phyloP scores from a whole-genome alignment of 1,140 invertebrate species.

The Ruditapes philippinarum region DNA sequence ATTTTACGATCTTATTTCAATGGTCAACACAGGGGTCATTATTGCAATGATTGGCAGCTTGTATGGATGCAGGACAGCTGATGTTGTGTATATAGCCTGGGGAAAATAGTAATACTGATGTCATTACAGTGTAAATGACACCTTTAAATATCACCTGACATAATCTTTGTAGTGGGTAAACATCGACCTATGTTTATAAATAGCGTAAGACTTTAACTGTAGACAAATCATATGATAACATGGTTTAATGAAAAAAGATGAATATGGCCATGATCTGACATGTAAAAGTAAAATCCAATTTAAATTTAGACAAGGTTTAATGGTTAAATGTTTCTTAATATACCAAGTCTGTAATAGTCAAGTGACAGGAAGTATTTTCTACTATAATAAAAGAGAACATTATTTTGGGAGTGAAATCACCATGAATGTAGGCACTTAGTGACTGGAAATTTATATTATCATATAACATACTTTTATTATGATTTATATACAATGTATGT shows the following conservation, averaged over 20 bases:
- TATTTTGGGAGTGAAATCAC: too few relatives aligned
- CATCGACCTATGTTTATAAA: constrained; percentile 1
- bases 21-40: neutral
- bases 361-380: too few relatives aligned
- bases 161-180: neutral
- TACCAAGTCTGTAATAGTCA: too few relatives aligned
- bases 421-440: too few relatives aligned
- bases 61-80: neutral
- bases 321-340: too few relatives aligned
- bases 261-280: neutral
- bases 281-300: too few relatives aligned
- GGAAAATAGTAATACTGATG: neutral
- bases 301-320: too few relatives aligned
- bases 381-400: too few relatives aligned
- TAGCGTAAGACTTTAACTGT: constrained; percentile 6
- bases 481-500: too few relatives aligned
- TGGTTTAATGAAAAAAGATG: neutral
- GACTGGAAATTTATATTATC: too few relatives aligned
- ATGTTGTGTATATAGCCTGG: neutral
- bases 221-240: neutral
- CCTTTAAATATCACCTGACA: constrained; percentile 34
- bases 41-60: constrained; percentile 4
- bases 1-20: neutral
- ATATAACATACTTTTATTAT: too few relatives aligned
- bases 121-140: neutral